phyloP scores from a whole-genome alignment of 2,888 invertebrate species.

The Melanostoma mellinum region DNA sequence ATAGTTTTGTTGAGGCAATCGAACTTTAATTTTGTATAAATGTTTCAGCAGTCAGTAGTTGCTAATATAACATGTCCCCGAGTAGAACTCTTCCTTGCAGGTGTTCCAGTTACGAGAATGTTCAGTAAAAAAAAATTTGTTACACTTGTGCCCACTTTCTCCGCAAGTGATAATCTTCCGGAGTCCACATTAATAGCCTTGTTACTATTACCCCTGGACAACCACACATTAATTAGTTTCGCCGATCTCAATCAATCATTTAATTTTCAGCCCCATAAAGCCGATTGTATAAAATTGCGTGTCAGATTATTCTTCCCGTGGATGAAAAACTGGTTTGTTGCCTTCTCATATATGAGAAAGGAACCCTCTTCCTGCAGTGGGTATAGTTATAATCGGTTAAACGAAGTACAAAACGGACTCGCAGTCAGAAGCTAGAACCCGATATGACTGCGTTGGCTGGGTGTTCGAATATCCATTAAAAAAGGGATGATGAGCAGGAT shows the following conservation, averaged over 20 bases:
- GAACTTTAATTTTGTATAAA: too few species aligned
- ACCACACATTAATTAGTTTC: constrained; percentile 80
- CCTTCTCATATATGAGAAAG: constrained; percentile 18
- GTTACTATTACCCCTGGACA: constrained; percentile 59
- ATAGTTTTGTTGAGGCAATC: too few species aligned
- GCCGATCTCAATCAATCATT: constrained; percentile 81
- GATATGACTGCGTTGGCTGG: constrained; percentile 15
- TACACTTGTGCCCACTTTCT: constrained; percentile 53
- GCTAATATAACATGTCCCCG: too few species aligned
- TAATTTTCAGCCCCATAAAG: constrained; percentile 81
- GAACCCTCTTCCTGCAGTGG: constrained; percentile 50
- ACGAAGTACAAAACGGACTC: constrained; percentile 60
- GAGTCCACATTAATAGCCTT: constrained; percentile 47
- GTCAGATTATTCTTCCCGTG: constrained; percentile 49
- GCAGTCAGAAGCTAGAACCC: constrained; percentile 1
- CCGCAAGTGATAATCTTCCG: not conserved
- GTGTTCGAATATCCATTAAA: constrained; percentile 17
- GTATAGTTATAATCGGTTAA: constrained; percentile 64
- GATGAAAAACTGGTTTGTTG: constrained; percentile 51
- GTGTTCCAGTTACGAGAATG: too few species aligned
- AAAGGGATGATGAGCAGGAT: constrained; percentile 30
- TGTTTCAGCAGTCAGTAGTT: too few species aligned
- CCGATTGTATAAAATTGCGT: constrained; percentile 65
- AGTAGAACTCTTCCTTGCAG: too few species aligned
- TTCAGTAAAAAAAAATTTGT: not conserved